phyloP scores from a whole-genome alignment of 2,797 vertebrate genomes.

The Tinamus major region DNA sequence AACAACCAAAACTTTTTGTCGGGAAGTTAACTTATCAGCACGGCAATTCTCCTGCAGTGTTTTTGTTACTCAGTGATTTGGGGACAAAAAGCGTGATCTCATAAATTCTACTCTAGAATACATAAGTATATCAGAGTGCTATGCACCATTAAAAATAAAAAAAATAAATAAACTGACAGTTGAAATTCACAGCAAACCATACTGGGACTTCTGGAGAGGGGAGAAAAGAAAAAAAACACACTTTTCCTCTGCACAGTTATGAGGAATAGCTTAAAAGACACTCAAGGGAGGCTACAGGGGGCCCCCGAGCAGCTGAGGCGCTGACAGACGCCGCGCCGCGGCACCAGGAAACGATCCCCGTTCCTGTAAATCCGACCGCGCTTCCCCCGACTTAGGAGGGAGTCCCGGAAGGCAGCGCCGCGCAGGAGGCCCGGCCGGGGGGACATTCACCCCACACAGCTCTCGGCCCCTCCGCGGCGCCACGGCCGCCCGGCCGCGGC shows the following conservation, averaged over 20 bases:
- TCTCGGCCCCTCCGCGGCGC: too few species aligned
- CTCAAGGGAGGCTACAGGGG: too few species aligned
- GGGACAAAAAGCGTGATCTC: background rate
- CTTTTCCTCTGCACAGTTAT: background rate
- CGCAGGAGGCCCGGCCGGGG: too few species aligned
- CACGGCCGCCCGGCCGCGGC: too few species aligned
- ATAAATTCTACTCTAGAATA: background rate
- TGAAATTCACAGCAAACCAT: too few species aligned
- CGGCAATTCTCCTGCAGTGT: fast-evolving
- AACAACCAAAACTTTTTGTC: background rate
- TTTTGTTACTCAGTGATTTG: background rate
- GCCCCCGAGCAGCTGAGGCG: background rate
- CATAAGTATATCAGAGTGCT: fast-evolving
- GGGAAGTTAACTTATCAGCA: background rate
- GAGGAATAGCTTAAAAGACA: background rate
- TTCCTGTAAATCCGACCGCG: constrained; percentile 5
- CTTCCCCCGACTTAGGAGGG: background rate
- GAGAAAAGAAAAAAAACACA: too few species aligned
- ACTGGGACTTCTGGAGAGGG: background rate
- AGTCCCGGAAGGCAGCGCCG: background rate
- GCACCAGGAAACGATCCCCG: background rate
- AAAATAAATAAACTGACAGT: too few species aligned
- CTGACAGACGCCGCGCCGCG: background rate
- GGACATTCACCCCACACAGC: too few species aligned
- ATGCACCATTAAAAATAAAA: background rate